phyloP scores from a whole-genome alignment of 2,113 vertebrate species.

The Geothlypis trichas region DNA sequence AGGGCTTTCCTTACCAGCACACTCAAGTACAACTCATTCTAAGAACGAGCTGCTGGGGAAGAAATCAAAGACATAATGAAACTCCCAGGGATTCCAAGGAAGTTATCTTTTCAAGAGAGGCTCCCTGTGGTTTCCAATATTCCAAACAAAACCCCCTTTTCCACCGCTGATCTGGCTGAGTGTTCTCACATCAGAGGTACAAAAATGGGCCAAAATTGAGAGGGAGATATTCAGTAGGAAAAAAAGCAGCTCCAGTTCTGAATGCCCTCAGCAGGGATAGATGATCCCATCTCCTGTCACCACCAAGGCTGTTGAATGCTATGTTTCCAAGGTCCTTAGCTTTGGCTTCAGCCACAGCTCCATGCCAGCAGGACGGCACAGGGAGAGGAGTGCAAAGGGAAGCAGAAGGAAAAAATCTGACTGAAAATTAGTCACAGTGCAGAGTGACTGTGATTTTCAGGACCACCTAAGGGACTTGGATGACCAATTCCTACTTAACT shows the following conservation, averaged over 20 bases:
- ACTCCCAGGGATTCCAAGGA: neutral
- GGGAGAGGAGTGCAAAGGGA: neutral
- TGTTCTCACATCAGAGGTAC: neutral
- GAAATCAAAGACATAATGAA: neutral
- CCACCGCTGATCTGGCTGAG: fast-evolving
- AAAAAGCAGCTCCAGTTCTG: neutral
- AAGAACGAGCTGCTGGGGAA: neutral
- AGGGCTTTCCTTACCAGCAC: neutral
- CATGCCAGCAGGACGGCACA: neutral
- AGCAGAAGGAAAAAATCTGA: neutral
- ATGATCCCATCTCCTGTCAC: neutral
- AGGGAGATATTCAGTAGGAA: neutral
- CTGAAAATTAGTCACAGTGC: neutral
- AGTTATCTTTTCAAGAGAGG: neutral
- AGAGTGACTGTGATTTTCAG: neutral
- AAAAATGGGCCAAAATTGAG: neutral
- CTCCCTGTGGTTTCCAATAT: neutral
- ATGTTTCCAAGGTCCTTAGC: neutral
- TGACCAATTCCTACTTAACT: neutral
- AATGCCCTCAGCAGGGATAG: neutral
- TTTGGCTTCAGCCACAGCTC: neutral
- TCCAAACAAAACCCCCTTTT: neutral
- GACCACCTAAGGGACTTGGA: neutral
- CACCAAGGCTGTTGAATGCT: neutral
- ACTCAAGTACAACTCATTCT: neutral